phyloP scores from a whole-genome alignment of 92 coral and sea anemone genomes.

The Bergia puertoricense region DNA sequence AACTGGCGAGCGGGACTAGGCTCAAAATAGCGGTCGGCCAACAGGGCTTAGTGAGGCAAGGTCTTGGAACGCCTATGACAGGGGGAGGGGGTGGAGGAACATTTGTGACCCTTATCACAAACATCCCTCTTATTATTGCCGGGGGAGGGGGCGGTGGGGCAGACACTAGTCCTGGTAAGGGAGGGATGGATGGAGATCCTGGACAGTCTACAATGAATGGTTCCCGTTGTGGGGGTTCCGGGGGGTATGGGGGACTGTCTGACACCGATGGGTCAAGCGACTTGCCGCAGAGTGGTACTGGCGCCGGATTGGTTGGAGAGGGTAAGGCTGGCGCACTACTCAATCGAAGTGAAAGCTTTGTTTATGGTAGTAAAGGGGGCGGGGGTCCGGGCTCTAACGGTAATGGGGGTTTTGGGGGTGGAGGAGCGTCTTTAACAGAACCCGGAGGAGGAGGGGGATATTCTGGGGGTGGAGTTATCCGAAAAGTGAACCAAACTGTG shows the following conservation, averaged over 20 bases:
- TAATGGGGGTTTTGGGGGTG: slow-evolving; percentile 94
- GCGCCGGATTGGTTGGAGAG: slow-evolving; percentile 53
- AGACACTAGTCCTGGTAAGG: slow-evolving; percentile 24
- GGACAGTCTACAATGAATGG: slow-evolving; percentile 70
- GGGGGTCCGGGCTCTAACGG: neutral
- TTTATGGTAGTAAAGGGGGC: slow-evolving; percentile 80
- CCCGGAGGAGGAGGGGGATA: slow-evolving; percentile 99
- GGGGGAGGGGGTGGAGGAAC: slow-evolving; percentile 99
- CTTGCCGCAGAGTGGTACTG: slow-evolving; percentile 20
- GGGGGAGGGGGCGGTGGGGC: slow-evolving; percentile 99
- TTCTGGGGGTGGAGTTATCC: slow-evolving; percentile 89
- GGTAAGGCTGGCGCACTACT: slow-evolving; percentile 71
- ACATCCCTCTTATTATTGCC: slow-evolving; percentile 75
- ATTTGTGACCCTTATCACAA: slow-evolving; percentile 66
- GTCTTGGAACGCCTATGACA: slow-evolving; percentile 42
- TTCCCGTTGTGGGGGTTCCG: slow-evolving; percentile 67
- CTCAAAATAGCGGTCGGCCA: slow-evolving; percentile 86
- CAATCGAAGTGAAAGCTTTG: slow-evolving; percentile 63
- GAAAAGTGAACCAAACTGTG: slow-evolving; percentile 38
- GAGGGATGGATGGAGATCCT: slow-evolving; percentile 64
- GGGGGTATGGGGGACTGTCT: slow-evolving; percentile 68
- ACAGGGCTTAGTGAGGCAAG: slow-evolving; percentile 51
- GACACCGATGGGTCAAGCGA: slow-evolving; percentile 17
- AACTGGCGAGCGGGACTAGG: slow-evolving; percentile 55
- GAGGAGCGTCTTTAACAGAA: slow-evolving; percentile 63